Percentiles rank a stretch among this genome's conserved stretches.
Evolutionary conservation across 1,140 invertebrate genomes (phyloP).

Genomic region (Nebria ingens): DNA sequence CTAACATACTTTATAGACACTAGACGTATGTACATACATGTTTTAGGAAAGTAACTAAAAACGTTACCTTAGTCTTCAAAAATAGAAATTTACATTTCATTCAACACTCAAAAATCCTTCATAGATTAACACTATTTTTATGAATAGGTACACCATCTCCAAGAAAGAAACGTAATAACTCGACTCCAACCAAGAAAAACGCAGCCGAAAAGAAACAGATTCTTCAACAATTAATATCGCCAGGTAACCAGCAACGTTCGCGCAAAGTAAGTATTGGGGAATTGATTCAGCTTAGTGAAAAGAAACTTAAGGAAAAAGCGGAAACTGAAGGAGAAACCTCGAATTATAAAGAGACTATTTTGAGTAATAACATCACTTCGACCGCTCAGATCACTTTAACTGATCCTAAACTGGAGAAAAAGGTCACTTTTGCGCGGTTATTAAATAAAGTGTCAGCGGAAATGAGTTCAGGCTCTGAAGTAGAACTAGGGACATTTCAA

Average conservation of each 20-base stretch:
- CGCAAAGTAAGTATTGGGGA: conserved; percentile 53
- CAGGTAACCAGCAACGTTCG: conserved; percentile 35
- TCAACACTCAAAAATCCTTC: too few relatives aligned
- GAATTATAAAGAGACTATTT: conserved; percentile 45
- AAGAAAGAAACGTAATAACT: conserved; percentile 60
- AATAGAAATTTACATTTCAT: too few relatives aligned
- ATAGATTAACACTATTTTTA: too few relatives aligned
- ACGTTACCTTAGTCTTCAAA: too few relatives aligned
- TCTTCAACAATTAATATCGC: conserved; percentile 55
- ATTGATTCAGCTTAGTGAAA: conserved; percentile 55
- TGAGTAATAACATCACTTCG: conserved; percentile 37
- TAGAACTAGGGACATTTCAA: conserved; percentile 44
- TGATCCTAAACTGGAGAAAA: conserved; percentile 58
- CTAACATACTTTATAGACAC: background rate
- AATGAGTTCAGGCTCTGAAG: conserved; percentile 57
- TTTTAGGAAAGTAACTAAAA: too few relatives aligned
- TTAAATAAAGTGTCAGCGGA: conserved; percentile 61
- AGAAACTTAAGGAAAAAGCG: conserved; percentile 32
- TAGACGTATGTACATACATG: too few relatives aligned
- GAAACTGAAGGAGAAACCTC: conserved; percentile 18
- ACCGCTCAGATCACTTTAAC: conserved; percentile 41
- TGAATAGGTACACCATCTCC: conserved; percentile 53
- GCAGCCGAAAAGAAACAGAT: conserved; percentile 64
- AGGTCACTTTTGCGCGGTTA: conserved; percentile 63
- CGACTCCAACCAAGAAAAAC: conserved; percentile 55